These are phyloP conservation scores for Damaliscus lunatus DNA, from an alignment of 2,113 vertebrate genomes.

Conservation along the genomic window DNA sequence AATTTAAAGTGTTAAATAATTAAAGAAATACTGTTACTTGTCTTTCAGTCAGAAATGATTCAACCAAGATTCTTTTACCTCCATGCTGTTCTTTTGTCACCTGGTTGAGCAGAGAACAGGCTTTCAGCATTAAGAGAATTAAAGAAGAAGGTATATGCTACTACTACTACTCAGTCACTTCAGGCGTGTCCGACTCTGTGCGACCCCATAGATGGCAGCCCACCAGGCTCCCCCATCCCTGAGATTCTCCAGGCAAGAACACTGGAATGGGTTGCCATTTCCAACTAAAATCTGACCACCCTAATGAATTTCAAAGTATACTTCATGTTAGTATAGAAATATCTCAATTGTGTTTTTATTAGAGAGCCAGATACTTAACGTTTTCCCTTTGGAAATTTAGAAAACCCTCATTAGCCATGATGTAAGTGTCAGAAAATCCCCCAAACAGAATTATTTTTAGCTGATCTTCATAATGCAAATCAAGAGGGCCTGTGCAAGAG, in stretches of 20 bases:
- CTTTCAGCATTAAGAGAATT: not conserved
- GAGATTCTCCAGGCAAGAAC: too few relatives aligned
- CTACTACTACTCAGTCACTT: too few relatives aligned
- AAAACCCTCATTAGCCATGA: not conserved
- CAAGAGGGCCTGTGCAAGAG: not conserved
- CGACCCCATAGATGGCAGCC: too few relatives aligned
- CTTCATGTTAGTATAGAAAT: not conserved
- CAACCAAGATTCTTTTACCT: not conserved
- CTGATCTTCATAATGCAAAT: not conserved
- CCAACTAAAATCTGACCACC: not conserved
- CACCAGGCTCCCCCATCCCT: too few relatives aligned
- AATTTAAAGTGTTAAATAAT: conserved; percentile 10
- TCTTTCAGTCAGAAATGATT: conserved; percentile 9
- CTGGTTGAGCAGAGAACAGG: not conserved
- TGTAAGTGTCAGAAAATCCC: not conserved
- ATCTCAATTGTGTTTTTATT: not conserved
- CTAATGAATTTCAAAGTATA: not conserved
- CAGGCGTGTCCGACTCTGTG: too few relatives aligned
- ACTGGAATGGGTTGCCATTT: too few relatives aligned
- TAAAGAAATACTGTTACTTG: conserved; percentile 15
- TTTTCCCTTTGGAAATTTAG: not conserved
- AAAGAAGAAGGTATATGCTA: not conserved
- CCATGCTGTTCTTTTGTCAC: not conserved
- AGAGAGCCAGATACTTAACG: not conserved
- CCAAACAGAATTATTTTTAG: not conserved